Evolutionary conservation across 2,888 invertebrate species (phyloP), one percentile per base, ranked within the genome.

Genomic region (Drosophila barbarae): DNA sequence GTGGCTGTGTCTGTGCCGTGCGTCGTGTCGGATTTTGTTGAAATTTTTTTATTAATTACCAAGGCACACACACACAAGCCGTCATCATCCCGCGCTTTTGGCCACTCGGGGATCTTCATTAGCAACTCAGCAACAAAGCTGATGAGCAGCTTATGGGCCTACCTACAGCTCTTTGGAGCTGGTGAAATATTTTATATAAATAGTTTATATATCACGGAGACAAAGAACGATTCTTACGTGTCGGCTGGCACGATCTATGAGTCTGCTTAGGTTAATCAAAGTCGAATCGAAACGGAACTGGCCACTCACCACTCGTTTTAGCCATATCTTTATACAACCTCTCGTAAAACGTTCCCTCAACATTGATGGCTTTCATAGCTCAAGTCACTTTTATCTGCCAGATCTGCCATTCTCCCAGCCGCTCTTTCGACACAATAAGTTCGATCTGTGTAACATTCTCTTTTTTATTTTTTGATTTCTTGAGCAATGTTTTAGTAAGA

Each of bases 31-130:
- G 52, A 34, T 63, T 36, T 65, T 64, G 64, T 66, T 66, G 65
- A 67, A 49, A 44, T 50, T 53, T 50, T 50, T 67, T 58, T 68
- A 67, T 68, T 68, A 68, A 68, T 68, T 68, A 68, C 58, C 53
- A 53, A 44, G 58, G 58, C 67, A 67, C 67, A 68, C 67, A 67
- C 67, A 68, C 67, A 67, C 67, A 52, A 52, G 30, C 49, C 26
- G 67, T 58, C 58, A 50, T 39, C 49, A 50, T 30, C 49, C 28
- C 46, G 38, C 44, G 46, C 39, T 41, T 21, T 44, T 26, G 34
- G 34, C 26, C 65, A 39, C 32, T 58, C 65, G 34, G 64, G 46
- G 46, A 66, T 58, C 67, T 68, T 68, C 67, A 68, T 68, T 68
- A 68, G 67, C 67, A 50, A 34, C 38, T 58, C 34, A 26, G 38